A percentile compares a stretch with the other conserved stretches of the same genome.
These are phyloP conservation scores for Pseudoips prasinana DNA, from an alignment of 2,888 invertebrate genomes.

Conservation along the genomic window DNA sequence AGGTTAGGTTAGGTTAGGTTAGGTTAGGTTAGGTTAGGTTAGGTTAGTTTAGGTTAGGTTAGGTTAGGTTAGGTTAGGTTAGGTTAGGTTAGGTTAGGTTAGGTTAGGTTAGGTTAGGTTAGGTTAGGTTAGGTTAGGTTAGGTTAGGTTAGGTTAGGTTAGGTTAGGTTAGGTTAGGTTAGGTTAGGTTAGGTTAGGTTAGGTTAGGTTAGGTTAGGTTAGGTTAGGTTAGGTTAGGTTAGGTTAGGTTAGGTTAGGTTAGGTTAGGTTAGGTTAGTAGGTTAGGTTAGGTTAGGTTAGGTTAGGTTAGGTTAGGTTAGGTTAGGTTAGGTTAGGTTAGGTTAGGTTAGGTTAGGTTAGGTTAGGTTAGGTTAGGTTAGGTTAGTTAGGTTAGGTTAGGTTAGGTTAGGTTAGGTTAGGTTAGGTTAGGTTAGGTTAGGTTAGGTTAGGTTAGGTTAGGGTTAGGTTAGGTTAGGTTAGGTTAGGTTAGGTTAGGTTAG, in stretches of 20 bases:
- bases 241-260: constrained; percentile 20
- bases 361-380: constrained; percentile 7
- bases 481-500: constrained; percentile 5
- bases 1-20: constrained; percentile 21
- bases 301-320: constrained; percentile 9
- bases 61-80: constrained; percentile 24
- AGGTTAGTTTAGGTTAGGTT: constrained; percentile 18
- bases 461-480: constrained; percentile 3
- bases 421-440: constrained; percentile 5
- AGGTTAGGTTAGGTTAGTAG: constrained; percentile 18
- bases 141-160: constrained; percentile 25
- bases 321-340: constrained; percentile 10
- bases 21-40: constrained; percentile 24
- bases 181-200: too few relatives aligned
- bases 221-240: constrained; percentile 27
- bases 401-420: constrained; percentile 4
- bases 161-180: constrained; percentile 21
- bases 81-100: constrained; percentile 21
- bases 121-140: too few relatives aligned
- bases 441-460: constrained; percentile 2
- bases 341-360: constrained; percentile 8
- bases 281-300: constrained; percentile 8
- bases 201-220: too few relatives aligned
- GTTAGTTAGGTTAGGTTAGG: constrained; percentile 1
- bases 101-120: constrained; percentile 21